Evolutionary conservation across 2,113 vertebrate species (phyloP).

Genomic region (Syrrhaptes paradoxus): DNA sequence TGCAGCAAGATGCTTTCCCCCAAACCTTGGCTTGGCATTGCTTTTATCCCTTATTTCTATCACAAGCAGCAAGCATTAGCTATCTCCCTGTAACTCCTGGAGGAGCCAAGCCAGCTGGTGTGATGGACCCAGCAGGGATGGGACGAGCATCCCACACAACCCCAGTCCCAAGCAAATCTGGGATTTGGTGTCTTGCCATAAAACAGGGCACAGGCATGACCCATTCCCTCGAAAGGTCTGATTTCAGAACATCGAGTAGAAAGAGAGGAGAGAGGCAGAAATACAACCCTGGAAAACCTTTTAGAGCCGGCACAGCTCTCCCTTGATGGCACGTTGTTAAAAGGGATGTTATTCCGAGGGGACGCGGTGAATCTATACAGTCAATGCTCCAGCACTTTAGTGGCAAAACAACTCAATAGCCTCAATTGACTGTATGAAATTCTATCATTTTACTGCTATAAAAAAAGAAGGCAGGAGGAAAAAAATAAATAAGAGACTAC

Average conservation of each 20-base stretch:
- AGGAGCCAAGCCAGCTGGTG: background rate
- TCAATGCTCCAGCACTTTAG: constrained; percentile 31
- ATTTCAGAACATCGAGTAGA: background rate
- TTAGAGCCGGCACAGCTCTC: background rate
- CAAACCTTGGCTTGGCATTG: background rate
- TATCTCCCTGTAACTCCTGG: background rate
- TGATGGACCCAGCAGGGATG: background rate
- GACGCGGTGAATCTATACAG: constrained; percentile 16
- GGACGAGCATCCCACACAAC: background rate
- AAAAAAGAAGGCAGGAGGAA: background rate
- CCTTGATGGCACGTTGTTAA: constrained; percentile 9
- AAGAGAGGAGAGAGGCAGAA: background rate
- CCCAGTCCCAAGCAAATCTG: background rate
- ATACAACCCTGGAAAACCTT: constrained; percentile 9
- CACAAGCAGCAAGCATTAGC: background rate
- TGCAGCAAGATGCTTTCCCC: background rate
- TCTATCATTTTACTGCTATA: constrained; percentile 21
- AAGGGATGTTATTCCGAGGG: constrained; percentile 34
- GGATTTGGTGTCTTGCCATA: background rate
- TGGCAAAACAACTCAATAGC: constrained; percentile 68
- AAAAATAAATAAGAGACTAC: constrained; percentile 1
- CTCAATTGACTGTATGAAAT: constrained; percentile 45
- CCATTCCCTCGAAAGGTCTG: background rate
- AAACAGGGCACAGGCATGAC: background rate
- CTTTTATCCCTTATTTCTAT: background rate